A percentile compares a stretch with the other conserved stretches of the same genome.
These are phyloP conservation scores for Rhinogobio ventralis DNA, from an alignment of 2,797 vertebrate species.

Conservation along the genomic window DNA sequence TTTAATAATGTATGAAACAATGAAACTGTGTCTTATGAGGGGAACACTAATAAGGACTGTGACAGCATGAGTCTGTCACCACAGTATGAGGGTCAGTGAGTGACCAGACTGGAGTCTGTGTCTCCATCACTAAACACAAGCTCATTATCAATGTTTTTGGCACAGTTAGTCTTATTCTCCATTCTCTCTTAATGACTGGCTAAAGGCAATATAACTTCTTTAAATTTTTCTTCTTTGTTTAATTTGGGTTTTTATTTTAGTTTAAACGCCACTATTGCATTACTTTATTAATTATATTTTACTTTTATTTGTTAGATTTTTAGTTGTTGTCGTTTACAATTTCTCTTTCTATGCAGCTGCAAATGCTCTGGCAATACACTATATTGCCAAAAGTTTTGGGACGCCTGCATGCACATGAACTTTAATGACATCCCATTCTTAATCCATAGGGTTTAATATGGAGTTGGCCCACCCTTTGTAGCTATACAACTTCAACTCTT, in stretches of 20 bases:
- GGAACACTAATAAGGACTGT: constrained; percentile 34
- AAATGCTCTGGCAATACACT: background rate
- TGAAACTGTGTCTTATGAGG: constrained; percentile 15
- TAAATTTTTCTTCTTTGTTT: background rate
- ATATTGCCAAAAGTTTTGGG: no score
- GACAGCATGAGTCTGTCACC: constrained; percentile 22
- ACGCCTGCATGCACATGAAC: no score
- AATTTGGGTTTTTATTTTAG: background rate
- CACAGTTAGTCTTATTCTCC: constrained; percentile 21
- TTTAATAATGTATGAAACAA: constrained; percentile 29
- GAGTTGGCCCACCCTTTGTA: no score
- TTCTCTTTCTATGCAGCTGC: background rate
- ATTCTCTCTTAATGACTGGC: constrained; percentile 24
- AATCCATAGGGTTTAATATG: no score
- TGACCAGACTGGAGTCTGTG: constrained; percentile 28
- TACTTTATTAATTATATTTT: background rate
- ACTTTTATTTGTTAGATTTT: background rate
- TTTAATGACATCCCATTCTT: no score
- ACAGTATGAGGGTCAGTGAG: constrained; percentile 37
- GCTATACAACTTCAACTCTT: no score
- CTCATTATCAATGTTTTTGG: constrained; percentile 37
- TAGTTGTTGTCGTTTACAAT: background rate
- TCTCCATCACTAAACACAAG: constrained; percentile 34
- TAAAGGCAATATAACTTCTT: background rate
- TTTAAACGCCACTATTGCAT: background rate